Percentiles rank a stretch among this genome's conserved stretches.
Conservation (phyloP, 2,888 invertebrate genomes). For the Heliconius charithonia region DNA sequence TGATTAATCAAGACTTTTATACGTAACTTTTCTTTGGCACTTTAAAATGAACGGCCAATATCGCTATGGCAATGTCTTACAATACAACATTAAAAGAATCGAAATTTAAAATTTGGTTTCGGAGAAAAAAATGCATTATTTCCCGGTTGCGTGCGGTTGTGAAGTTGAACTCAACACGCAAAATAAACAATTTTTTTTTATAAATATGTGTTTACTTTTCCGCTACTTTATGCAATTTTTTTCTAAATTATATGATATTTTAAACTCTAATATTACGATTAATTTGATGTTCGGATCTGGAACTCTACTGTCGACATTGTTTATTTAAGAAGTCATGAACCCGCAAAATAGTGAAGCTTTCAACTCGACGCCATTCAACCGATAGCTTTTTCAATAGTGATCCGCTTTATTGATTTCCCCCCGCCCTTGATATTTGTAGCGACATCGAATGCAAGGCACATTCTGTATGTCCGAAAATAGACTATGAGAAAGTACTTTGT, state of each 20-base stretch:
- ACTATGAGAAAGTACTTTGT: neutral
- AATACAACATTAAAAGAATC: too few relatives aligned
- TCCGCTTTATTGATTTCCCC: slow-evolving; percentile 5
- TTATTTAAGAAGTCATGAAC: neutral
- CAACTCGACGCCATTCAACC: neutral
- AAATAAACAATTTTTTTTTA: too few relatives aligned
- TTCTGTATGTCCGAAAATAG: slow-evolving; percentile 22
- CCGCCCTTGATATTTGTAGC: slow-evolving; percentile 17
- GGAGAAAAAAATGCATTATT: too few relatives aligned
- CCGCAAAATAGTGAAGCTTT: neutral
- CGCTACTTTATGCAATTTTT: too few relatives aligned
- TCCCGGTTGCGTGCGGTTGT: too few relatives aligned
- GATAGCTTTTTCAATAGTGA: neutral
- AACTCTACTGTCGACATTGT: neutral
- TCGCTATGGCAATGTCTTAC: neutral
- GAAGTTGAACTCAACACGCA: too few relatives aligned
- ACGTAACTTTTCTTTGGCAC: too few relatives aligned
- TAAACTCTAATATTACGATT: neutral
- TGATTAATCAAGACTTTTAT: too few relatives aligned
- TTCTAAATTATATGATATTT: neutral
- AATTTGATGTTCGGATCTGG: neutral
- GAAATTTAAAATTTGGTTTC: too few relatives aligned
- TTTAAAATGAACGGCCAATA: neutral
- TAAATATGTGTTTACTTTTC: too few relatives aligned
- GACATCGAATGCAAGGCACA: slow-evolving; percentile 15